These are phyloP conservation scores for Synanceia verrucosa DNA, from an alignment of 2,797 vertebrate genomes.

Conservation along the genomic window DNA sequence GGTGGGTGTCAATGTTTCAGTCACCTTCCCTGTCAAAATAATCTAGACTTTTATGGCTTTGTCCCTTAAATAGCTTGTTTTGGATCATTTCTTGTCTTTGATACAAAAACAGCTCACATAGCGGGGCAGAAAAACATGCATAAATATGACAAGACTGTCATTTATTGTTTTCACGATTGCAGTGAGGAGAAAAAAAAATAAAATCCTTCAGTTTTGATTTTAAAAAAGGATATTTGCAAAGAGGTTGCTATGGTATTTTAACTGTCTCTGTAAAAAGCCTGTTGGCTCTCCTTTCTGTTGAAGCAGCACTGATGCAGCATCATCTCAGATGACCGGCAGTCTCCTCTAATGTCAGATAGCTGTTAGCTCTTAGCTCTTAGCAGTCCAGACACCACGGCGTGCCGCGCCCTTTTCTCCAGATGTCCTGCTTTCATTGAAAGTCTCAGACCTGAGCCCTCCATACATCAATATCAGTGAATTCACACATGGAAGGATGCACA, in stretches of 20 bases:
- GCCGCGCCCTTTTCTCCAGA: conserved; percentile 66
- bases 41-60: conserved; percentile 12
- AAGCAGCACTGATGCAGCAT: conserved; percentile 32
- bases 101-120: conserved; percentile 22
- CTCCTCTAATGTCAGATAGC: conserved; percentile 64
- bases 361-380: conserved; percentile 58
- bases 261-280: conserved; percentile 7
- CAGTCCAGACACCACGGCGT: neutral
- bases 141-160: neutral
- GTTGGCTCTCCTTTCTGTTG: neutral
- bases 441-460: conserved; percentile 26
- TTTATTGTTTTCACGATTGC: neutral
- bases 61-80: conserved; percentile 19
- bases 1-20: neutral
- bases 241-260: neutral
- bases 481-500: neutral
- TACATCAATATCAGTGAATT: conserved; percentile 30
- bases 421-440: conserved; percentile 34
- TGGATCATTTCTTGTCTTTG: neutral
- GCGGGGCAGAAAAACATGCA: neutral
- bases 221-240: neutral
- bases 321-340: conserved; percentile 36
- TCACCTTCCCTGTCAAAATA: neutral
- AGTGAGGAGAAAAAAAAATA: neutral
- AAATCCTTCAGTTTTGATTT: neutral